phyloP scores from a whole-genome alignment of 2,113 vertebrate genomes.

The Maccullochella peelii region DNA sequence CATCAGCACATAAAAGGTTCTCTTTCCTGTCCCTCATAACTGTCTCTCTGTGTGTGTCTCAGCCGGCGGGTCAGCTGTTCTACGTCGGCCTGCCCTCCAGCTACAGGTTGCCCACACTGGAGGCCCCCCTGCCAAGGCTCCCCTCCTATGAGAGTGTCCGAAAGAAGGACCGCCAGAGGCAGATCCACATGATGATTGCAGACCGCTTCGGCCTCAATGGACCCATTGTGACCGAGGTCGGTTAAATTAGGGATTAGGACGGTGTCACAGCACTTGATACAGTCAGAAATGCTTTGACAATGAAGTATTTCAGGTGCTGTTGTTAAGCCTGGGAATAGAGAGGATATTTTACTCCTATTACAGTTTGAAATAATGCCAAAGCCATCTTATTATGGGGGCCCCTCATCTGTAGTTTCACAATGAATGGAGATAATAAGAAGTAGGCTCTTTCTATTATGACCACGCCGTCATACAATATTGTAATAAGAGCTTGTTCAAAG shows the following conservation, averaged over 20 bases:
- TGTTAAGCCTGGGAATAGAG: neutral
- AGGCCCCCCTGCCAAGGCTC: slow-evolving; percentile 80
- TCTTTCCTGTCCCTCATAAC: slow-evolving; percentile 27
- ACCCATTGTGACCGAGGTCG: slow-evolving; percentile 84
- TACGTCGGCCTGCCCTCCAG: slow-evolving; percentile 83
- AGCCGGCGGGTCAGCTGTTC: slow-evolving; percentile 83
- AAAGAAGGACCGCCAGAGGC: slow-evolving; percentile 88
- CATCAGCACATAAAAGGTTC: slow-evolving; percentile 10
- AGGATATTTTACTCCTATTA: slow-evolving; percentile 8
- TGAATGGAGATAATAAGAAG: slow-evolving; percentile 33
- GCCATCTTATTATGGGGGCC: neutral
- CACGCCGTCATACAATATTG: slow-evolving; percentile 37
- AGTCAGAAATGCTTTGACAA: slow-evolving; percentile 42
- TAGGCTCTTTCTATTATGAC: slow-evolving; percentile 13
- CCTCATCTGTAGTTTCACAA: slow-evolving; percentile 18
- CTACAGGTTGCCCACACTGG: slow-evolving; percentile 82
- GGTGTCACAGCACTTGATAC: slow-evolving; percentile 30
- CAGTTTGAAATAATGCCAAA: neutral
- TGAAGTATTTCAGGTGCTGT: slow-evolving; percentile 27
- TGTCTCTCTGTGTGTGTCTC: slow-evolving; percentile 33
- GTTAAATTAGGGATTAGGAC: slow-evolving; percentile 21
- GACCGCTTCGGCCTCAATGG: slow-evolving; percentile 87
- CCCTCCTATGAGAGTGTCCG: slow-evolving; percentile 87
- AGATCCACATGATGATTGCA: slow-evolving; percentile 88
- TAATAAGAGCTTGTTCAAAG: slow-evolving; percentile 65